phyloP scores from a whole-genome alignment of 2,888 invertebrate genomes.

The Pyrochroa serraticornis region DNA sequence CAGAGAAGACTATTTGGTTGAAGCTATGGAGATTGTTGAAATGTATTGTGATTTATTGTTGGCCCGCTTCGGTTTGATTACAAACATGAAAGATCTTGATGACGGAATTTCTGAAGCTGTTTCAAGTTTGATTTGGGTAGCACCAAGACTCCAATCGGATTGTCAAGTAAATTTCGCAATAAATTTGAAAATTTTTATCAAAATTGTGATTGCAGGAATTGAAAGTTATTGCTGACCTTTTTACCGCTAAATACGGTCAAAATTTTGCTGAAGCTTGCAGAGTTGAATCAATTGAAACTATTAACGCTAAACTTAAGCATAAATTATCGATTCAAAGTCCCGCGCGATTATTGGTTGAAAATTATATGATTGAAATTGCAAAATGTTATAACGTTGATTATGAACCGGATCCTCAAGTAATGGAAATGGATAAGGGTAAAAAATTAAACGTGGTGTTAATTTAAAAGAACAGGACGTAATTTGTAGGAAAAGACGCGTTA shows the following conservation, averaged over 20 bases:
- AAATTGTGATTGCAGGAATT: conserved; percentile 61
- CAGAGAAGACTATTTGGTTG: conserved; percentile 97
- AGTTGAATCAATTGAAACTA: conserved; percentile 78
- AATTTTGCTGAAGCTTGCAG: conserved; percentile 90
- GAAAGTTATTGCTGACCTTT: conserved; percentile 84
- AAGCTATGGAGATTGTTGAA: conserved; percentile 98
- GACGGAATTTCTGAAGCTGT: conserved; percentile 96
- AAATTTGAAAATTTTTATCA: background rate
- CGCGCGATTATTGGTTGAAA: conserved; percentile 92
- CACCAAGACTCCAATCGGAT: conserved; percentile 89
- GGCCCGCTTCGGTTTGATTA: conserved; percentile 94
- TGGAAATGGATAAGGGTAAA: conserved; percentile 71
- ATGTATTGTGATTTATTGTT: conserved; percentile 98
- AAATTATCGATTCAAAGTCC: conserved; percentile 95
- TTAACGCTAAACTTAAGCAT: conserved; percentile 89
- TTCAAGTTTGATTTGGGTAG: conserved; percentile 95
- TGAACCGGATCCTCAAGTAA: conserved; percentile 91
- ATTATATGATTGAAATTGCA: conserved; percentile 94
- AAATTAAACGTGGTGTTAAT: background rate
- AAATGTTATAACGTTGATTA: conserved; percentile 94
- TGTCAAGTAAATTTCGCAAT: conserved; percentile 63
- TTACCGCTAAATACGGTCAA: conserved; percentile 92
- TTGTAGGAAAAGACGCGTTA: conserved; percentile 63
- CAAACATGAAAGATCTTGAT: conserved; percentile 95
- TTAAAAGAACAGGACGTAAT: conserved; percentile 11